These are phyloP conservation scores for Saturnia pavonia DNA, from an alignment of 2,888 invertebrate species.

Conservation along the genomic window DNA sequence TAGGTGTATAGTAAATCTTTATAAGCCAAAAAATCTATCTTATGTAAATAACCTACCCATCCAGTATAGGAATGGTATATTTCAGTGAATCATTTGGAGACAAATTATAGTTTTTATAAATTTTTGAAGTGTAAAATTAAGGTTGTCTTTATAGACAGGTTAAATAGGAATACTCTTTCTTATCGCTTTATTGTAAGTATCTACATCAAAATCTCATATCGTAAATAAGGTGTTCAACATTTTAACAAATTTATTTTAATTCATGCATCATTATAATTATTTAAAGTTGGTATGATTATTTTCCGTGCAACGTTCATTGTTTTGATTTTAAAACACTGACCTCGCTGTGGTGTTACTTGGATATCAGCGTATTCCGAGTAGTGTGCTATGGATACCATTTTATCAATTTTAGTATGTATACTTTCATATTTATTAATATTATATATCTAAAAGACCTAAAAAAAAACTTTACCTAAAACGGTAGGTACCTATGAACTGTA, in stretches of 20 bases:
- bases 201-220: background rate
- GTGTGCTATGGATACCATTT: conserved; percentile 59
- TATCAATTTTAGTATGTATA: conserved; percentile 23
- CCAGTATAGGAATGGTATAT: too few relatives aligned
- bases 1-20: too few relatives aligned
- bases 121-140: too few relatives aligned
- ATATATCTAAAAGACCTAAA: background rate
- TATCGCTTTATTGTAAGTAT: too few relatives aligned
- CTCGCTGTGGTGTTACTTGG: conserved; percentile 27
- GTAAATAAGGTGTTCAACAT: background rate
- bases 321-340: conserved; percentile 29
- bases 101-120: too few relatives aligned
- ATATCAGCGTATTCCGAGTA: conserved; percentile 69
- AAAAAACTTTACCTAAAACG: too few relatives aligned
- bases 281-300: background rate
- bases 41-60: too few relatives aligned
- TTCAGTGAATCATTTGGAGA: too few relatives aligned
- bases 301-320: background rate
- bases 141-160: too few relatives aligned
- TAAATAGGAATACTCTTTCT: too few relatives aligned
- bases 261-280: background rate
- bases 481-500: too few relatives aligned
- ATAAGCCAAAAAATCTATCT: too few relatives aligned
- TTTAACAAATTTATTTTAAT: background rate
- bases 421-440: background rate